A percentile compares a stretch with the other conserved stretches of the same genome.
Conservation (phyloP, 2,797 vertebrate genomes). For the Silurus aristotelis region DNA sequence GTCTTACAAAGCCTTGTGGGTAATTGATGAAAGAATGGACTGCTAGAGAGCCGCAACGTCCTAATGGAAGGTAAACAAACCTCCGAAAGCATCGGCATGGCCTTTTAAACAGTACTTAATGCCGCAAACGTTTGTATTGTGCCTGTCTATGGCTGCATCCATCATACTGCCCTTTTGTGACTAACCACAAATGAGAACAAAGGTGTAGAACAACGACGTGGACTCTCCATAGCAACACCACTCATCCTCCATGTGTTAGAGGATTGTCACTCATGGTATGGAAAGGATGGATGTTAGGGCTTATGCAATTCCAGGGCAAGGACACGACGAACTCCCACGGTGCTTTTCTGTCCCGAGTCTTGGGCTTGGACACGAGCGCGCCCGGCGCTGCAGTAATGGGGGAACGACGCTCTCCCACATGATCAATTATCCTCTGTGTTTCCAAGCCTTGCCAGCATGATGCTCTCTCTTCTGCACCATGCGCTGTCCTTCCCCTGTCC, state of each 20-base stretch:
- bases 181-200: conserved; percentile 27
- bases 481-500: conserved; percentile 46
- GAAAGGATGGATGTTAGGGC: conserved; percentile 33
- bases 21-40: conserved; percentile 45
- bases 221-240: conserved; percentile 30
- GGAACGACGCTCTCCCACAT: conserved; percentile 65
- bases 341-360: conserved; percentile 27
- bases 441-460: conserved; percentile 57
- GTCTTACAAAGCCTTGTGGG: conserved; percentile 43
- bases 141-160: conserved; percentile 13
- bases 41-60: conserved; percentile 13
- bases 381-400: conserved; percentile 55
- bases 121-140: conserved; percentile 13
- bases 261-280: conserved; percentile 25
- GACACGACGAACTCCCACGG: conserved; percentile 38
- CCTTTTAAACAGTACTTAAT: conserved; percentile 34
- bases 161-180: conserved; percentile 31
- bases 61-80: conserved; percentile 34
- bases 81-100: conserved; percentile 6
- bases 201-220: background rate
- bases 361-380: conserved; percentile 14
- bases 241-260: conserved; percentile 14
- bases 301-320: conserved; percentile 32
- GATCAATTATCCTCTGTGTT: conserved; percentile 73
- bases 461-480: conserved; percentile 46